Percentiles rank a stretch among this genome's conserved stretches.
Evolutionary conservation across 2,797 vertebrate species (phyloP).

Genomic region (Salarias fasciatus): DNA sequence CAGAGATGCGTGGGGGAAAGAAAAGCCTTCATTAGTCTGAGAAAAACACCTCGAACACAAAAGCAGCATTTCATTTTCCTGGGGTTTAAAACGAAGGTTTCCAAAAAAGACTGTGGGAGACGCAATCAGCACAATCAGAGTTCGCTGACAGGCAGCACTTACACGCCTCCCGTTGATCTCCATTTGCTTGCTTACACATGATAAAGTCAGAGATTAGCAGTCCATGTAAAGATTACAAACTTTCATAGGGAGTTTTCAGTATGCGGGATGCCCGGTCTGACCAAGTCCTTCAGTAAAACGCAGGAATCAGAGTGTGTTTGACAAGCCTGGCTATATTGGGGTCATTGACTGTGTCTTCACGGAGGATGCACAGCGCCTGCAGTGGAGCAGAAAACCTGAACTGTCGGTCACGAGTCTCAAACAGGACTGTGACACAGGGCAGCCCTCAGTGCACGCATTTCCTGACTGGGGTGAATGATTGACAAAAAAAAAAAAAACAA

Average conservation of each 20-base stretch:
- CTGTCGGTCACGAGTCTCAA: conserved; percentile 17
- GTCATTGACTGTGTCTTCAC: conserved; percentile 17
- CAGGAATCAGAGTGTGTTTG: too few species aligned
- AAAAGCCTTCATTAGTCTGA: conserved; percentile 8
- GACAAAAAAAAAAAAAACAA: conserved; percentile 6
- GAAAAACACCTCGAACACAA: conserved; percentile 8
- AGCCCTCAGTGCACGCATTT: conserved; percentile 5
- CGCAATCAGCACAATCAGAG: conserved; percentile 10
- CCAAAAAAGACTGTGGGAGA: conserved; percentile 1
- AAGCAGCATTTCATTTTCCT: conserved; percentile 28
- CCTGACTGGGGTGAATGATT: conserved; percentile 22
- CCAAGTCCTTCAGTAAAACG: too few species aligned
- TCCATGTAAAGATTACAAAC: too few species aligned
- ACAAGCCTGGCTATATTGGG: too few species aligned
- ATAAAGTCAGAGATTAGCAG: neutral
- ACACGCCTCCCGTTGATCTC: conserved; percentile 5
- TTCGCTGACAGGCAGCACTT: conserved; percentile 8
- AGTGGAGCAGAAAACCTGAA: conserved; percentile 13
- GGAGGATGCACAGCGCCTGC: conserved; percentile 3
- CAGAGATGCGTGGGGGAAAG: neutral
- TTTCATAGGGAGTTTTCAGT: too few species aligned
- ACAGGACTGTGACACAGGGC: conserved; percentile 5
- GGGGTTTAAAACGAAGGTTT: conserved; percentile 2
- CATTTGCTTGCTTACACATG: neutral
- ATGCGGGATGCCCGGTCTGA: too few species aligned